Evolutionary conservation across 2,888 invertebrate genomes (phyloP).

Genomic region (Himalopsyche tibetana): DNA sequence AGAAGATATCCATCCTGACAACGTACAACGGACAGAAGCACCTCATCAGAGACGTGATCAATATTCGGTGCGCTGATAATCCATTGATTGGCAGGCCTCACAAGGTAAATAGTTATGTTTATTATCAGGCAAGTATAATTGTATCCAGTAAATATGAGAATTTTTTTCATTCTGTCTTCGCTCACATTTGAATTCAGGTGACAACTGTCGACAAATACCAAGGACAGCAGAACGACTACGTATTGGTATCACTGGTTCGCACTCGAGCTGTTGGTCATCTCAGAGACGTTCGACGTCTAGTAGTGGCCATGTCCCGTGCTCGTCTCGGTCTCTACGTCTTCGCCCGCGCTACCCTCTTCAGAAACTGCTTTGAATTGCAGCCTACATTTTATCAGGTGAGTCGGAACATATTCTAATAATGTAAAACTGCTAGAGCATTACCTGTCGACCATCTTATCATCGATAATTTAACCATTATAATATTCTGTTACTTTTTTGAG

Average conservation of each 20-base stretch:
- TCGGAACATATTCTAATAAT: neutral
- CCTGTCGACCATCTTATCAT: too few relatives aligned
- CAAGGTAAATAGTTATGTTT: slow-evolving; percentile 78
- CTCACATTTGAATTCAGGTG: slow-evolving; percentile 74
- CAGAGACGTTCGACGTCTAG: slow-evolving; percentile 95
- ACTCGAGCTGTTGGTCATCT: slow-evolving; percentile 99
- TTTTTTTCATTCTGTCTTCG: neutral
- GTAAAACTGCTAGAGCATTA: too few relatives aligned
- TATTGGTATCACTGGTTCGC: slow-evolving; percentile 95
- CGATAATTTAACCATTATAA: too few relatives aligned
- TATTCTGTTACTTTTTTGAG: too few relatives aligned
- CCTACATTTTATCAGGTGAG: slow-evolving; percentile 93
- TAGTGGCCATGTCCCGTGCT: slow-evolving; percentile 99
- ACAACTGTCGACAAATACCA: slow-evolving; percentile 99
- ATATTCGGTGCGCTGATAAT: slow-evolving; percentile 94
- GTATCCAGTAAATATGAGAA: neutral
- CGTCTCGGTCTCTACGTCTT: slow-evolving; percentile 97
- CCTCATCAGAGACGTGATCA: slow-evolving; percentile 96
- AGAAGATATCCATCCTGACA: slow-evolving; percentile 97
- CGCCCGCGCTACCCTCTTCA: slow-evolving; percentile 93
- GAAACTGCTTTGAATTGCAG: slow-evolving; percentile 97
- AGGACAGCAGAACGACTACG: slow-evolving; percentile 99
- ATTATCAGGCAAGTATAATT: neutral
- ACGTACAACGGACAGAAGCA: slow-evolving; percentile 99
- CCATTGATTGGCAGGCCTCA: slow-evolving; percentile 95